Conservation (phyloP, 2,113 vertebrate genomes). For the Neopipo cinnamomea region DNA sequence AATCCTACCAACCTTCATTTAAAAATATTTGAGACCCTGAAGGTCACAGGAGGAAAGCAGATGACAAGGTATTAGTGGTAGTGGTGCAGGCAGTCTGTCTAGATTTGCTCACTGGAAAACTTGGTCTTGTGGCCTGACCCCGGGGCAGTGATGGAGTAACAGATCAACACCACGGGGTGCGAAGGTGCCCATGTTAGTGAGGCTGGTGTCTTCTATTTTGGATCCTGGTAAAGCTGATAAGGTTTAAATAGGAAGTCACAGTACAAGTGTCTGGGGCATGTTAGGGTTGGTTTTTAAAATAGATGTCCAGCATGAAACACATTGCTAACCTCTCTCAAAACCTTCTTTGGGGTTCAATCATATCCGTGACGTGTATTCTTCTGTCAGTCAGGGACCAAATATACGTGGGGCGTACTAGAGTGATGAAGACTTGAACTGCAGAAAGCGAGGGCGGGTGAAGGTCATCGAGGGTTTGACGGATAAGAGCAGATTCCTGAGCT, state of each 20-base stretch:
- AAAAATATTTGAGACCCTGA: not conserved
- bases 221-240: constrained; percentile 30
- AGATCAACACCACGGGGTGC: not conserved
- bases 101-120: not conserved
- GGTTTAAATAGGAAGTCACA: not conserved
- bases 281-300: not conserved
- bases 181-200: fast-evolving
- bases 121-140: not conserved
- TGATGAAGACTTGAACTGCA: not conserved
- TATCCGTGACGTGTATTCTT: not conserved
- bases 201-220: constrained; percentile 20
- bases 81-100: not conserved
- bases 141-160: not conserved
- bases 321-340: not conserved
- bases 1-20: not conserved
- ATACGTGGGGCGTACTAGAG: fast-evolving
- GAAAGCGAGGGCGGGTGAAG: not conserved
- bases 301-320: not conserved
- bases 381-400: not conserved
- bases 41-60: not conserved
- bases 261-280: not conserved
- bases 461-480: not conserved
- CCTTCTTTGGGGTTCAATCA: not conserved
- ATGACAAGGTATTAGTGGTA: not conserved
- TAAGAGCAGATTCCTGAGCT: not conserved